Evolutionary conservation across 2,888 invertebrate genomes (phyloP), one percentile per base, ranked within the genome.

Genomic region (Cephus runcator): DNA sequence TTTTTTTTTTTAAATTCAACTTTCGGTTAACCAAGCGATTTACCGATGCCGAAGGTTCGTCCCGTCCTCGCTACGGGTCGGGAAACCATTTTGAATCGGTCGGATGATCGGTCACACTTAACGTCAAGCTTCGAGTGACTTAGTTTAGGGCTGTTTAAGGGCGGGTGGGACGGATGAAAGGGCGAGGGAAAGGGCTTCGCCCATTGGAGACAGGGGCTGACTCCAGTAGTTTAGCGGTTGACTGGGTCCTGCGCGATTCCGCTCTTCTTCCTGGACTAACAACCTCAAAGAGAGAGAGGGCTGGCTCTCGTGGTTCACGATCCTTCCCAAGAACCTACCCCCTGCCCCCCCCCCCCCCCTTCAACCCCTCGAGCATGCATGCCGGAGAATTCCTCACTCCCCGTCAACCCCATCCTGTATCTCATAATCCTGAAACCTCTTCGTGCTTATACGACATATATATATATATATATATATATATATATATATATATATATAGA

Each of bases 31-130:
- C 56, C 56, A 56, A 23, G 23, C 56, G 56, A 56, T 56, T 23
- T 23, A 56, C 23, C 23, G 56, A 56, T 56, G 23, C 23, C 56
- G 23, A 23, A 56, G 23, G 15, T 6, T 40, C 15, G 40, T 35
- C 12, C 35, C 12, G 3, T 35, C 0, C 15, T 0, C 9, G 56
- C 56, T 56, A 1, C 23, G 56, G 56, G 9, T 56, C 9, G 82
- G 82, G 86, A 83, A 83, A 86, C 87, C 87, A 87, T 87, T 87
- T 87, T 86, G 81, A 80, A 85, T 56, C 56, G 85, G 76, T 79
- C 81, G 85, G 84, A 86, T 88, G 88, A 89, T 89, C 89, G 87
- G 88, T 88, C 89, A 89, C 88, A 88, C 89, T 90, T 86, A 86
- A 89, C 83, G 88, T 89, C 89, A 85, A 79, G 78, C 69, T 81